Conservation (phyloP, 2,113 vertebrate genomes). For the Mustelus asterias region DNA sequence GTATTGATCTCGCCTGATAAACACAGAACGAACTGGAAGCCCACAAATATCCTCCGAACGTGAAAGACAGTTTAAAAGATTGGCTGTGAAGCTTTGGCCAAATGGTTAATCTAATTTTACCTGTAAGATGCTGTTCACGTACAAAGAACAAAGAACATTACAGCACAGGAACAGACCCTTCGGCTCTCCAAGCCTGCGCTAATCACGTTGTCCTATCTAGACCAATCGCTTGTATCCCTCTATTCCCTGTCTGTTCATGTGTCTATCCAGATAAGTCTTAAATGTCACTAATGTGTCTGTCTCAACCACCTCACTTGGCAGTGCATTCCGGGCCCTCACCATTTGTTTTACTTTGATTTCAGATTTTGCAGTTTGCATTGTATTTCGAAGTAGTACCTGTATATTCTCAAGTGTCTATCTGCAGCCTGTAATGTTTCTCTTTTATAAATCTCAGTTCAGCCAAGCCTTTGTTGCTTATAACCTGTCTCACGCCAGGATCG, state of each 20-base stretch:
- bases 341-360: slow-evolving; percentile 9
- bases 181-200: no score
- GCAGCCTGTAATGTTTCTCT: background rate
- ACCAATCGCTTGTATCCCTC: no score
- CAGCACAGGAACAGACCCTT: no score
- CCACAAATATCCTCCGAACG: background rate
- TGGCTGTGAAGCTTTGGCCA: background rate
- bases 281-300: no score
- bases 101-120: background rate
- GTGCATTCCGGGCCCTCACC: background rate
- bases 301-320: no score
- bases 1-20: background rate
- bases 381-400: background rate
- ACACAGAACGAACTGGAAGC: background rate
- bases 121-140: background rate
- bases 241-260: no score
- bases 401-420: background rate
- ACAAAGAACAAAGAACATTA: no score
- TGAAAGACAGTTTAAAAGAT: background rate
- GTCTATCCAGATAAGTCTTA: no score
- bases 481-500: background rate
- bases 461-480: background rate
- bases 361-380: background rate
- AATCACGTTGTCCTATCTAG: no score
- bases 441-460: background rate